Base-by-base conservation (phyloP, 2,888 invertebrate species). In the Agrypnus murinus region DNA sequence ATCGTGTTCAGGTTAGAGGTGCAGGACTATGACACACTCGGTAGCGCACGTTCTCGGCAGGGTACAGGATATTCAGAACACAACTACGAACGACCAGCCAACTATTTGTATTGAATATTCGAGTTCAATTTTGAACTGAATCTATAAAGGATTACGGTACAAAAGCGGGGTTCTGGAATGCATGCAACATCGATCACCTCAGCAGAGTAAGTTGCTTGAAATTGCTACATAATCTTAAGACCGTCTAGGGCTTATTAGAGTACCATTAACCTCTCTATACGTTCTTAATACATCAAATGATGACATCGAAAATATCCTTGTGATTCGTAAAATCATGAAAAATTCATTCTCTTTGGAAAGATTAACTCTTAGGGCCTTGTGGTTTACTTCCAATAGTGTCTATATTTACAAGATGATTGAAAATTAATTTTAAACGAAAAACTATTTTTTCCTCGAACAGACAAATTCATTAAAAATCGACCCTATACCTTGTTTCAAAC, bases 31-130 rank as follows among this genome's bases (percentile, higher is more conserved):
- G 60, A 65, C 72, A 62, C 62, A 69, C 64, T 63, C 69, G 69
- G 72, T 72, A 72, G 72, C 65, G 69, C 72, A 72, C 72, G 72
- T 65, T 72, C 72, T 65, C 72, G 50, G 69, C 69, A 60, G 72
- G 69, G 64, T 48, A 60, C 55, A 38, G 46, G 62, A 62, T 62
- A 65, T 65, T 69, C 43, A 53, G 34, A 53, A 66, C 46, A 59
- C 62, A 71, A 71, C 62, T 50, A 66, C 62, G 38, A 57, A 62
- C 66, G 50, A 60, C 62, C 62, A 57, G 40, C 50, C 62, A 57
- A 48, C 50, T 38, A 65, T 66, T 71, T 71, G 66, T 62, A 71
- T 38, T 66, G 66, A 71, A 71, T 60, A 70, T 70, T 60, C 53
- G 58, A 64, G 38, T 40, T 64, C 17, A 48, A 25, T 57, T 38